Base-by-base conservation (phyloP, 2,113 vertebrate genomes). In the Silurus asotus region DNA sequence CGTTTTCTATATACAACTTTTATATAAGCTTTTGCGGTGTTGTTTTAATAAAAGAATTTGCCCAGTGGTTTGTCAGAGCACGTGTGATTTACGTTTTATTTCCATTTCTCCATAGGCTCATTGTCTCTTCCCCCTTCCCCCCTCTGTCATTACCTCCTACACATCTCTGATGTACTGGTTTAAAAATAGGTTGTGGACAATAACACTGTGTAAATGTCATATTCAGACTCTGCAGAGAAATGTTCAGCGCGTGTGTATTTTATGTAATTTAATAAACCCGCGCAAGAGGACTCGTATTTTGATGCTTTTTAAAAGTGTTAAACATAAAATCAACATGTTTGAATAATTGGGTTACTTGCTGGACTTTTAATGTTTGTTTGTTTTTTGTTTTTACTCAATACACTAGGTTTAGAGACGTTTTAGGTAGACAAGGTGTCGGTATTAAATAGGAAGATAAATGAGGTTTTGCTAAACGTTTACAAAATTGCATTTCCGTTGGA, bases 61-160 rank as follows among this genome's bases (percentile, higher is more conserved):
- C 49, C 20, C 49, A 75, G 48, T n/a, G 23, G 49, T 37, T 56
- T 58, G n/a, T n/a, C 51, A 58, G 14, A 58, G 14, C 25, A 37
- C 25, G 17, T 56, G 13, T 58, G 28, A 80, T 80, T 80, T 9
- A 59, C 37, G 48, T 80, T 59, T 48, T 74, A 67, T 83, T 58
- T 58, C 65, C 69, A 0, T 74, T 59, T 51, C 69, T 74, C 55
- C 9, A 61, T 61, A 61, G 76, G 76, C 15, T 87, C 62, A 87
- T 77, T 72, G 82, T 45, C 6, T 51, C 10, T 15, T 53, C 37
- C 23, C 20, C n/a, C 11, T 76, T 14, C 59, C 48, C 5, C 85
- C 72, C 78, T 87, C 62, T 87, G 87, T 84, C 84, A 90, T 91
- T 58, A 88, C 78, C 78, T 69, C 87, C 83, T 65, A 84, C 85